These are phyloP conservation scores for Brachyhypopomus occidentalis DNA, from an alignment of 2,113 vertebrate genomes.

Conservation along the genomic window DNA sequence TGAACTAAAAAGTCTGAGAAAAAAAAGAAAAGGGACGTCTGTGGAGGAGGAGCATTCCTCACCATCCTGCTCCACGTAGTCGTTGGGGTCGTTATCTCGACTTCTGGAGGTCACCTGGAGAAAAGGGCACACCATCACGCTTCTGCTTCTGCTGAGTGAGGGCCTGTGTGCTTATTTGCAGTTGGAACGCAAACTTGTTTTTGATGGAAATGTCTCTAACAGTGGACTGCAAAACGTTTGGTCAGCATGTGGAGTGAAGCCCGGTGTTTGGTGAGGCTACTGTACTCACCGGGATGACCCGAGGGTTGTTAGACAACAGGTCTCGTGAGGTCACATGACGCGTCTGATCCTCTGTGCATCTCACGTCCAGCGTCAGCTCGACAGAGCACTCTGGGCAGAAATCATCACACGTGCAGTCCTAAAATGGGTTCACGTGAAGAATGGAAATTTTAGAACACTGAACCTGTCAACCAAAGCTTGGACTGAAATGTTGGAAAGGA, in stretches of 20 bases:
- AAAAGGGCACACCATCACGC: neutral
- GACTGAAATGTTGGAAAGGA: neutral
- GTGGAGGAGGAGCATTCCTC: constrained; percentile 16
- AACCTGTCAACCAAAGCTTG: neutral
- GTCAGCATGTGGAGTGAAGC: neutral
- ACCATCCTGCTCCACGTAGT: constrained; percentile 97
- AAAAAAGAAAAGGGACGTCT: too few species aligned
- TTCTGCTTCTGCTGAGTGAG: neutral
- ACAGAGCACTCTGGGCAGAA: constrained; percentile 97
- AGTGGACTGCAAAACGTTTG: too few species aligned
- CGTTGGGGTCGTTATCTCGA: constrained; percentile 95
- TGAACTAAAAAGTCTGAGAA: too few species aligned
- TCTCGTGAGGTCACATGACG: constrained; percentile 94
- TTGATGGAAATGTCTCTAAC: too few species aligned
- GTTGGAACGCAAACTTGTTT: too few species aligned
- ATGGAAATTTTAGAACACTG: neutral
- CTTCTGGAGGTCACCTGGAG: constrained; percentile 92
- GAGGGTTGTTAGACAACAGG: constrained; percentile 92
- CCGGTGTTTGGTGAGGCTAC: neutral
- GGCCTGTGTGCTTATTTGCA: neutral
- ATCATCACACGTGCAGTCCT: constrained; percentile 97
- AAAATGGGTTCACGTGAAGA: neutral
- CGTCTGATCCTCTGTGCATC: constrained; percentile 95
- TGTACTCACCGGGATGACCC: constrained; percentile 90
- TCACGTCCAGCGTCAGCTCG: constrained; percentile 91